A percentile compares a stretch with the other conserved stretches of the same genome.
These are phyloP conservation scores for Steinernema carpocapsae DNA, from an alignment of 2,888 invertebrate genomes.

Conservation along the genomic window DNA sequence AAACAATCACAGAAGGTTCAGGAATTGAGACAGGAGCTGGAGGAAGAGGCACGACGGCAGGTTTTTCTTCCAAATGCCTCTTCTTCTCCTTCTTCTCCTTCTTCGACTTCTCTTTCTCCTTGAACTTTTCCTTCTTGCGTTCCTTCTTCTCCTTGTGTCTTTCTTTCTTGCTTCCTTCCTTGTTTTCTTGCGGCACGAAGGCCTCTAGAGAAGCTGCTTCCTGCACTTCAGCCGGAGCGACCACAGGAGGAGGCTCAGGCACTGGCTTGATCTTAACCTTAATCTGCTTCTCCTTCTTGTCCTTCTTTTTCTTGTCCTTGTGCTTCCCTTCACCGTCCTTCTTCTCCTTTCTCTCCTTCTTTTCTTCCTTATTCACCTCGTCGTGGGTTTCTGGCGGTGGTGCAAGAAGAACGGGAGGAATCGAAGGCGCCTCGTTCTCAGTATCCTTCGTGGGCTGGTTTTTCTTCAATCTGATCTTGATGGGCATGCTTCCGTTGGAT, in stretches of 20 bases:
- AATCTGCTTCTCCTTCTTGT: not conserved
- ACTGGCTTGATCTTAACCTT: not conserved
- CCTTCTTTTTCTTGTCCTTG: not conserved
- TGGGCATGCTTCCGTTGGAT: no score
- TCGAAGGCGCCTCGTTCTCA: no score
- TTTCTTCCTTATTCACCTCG: not conserved
- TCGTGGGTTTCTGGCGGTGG: not conserved
- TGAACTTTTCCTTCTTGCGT: not conserved
- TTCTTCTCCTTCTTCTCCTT: constrained; percentile 6
- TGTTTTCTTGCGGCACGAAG: not conserved
- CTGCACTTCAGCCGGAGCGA: not conserved
- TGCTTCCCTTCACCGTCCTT: not conserved
- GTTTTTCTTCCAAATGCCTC: not conserved
- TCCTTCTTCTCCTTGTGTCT: not conserved
- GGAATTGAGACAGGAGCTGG: no score
- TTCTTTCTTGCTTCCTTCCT: not conserved
- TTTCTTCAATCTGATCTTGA: no score
- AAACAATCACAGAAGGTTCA: no score
- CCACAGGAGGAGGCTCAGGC: not conserved
- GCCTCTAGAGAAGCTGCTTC: not conserved
- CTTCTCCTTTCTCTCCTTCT: not conserved
- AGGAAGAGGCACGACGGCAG: no score
- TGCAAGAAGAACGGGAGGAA: no score
- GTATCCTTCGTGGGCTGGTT: no score
- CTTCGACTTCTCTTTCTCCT: not conserved